These are phyloP conservation scores for Sebastes iracundus DNA, from an alignment of 2,797 vertebrate species.

Conservation along the genomic window DNA sequence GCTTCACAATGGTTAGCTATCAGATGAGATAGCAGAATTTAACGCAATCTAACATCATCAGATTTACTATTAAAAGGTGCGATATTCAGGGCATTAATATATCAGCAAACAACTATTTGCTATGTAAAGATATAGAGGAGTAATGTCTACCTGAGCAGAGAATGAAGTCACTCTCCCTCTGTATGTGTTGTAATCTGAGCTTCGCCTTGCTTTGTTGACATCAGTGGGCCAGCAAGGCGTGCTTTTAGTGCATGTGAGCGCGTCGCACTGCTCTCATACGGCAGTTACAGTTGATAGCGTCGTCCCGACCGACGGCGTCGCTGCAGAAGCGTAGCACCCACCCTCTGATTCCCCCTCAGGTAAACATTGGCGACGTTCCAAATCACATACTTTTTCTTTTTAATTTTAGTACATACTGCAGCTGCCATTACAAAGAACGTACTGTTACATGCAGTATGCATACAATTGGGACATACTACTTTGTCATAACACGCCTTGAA, in stretches of 20 bases:
- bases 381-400: neutral
- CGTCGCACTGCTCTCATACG: too few relatives aligned
- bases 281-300: too few relatives aligned
- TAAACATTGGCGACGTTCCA: neutral
- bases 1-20: slow-evolving; percentile 14
- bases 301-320: too few relatives aligned
- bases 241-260: too few relatives aligned
- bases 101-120: too few relatives aligned
- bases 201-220: too few relatives aligned
- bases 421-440: neutral
- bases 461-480: neutral
- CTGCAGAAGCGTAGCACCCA: too few relatives aligned
- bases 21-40: slow-evolving; percentile 1
- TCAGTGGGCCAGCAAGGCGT: rapidly evolving
- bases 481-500: neutral
- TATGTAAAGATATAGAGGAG: too few relatives aligned
- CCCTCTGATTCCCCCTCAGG: too few relatives aligned
- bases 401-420: neutral
- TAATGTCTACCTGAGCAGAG: too few relatives aligned
- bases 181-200: too few relatives aligned
- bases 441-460: neutral
- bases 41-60: neutral
- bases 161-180: too few relatives aligned
- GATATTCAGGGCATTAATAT: neutral
- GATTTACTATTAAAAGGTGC: neutral